A percentile compares a stretch with the other conserved stretches of the same genome.
phyloP scores from a whole-genome alignment of 2,888 invertebrate genomes.

The Metalampra italica region DNA sequence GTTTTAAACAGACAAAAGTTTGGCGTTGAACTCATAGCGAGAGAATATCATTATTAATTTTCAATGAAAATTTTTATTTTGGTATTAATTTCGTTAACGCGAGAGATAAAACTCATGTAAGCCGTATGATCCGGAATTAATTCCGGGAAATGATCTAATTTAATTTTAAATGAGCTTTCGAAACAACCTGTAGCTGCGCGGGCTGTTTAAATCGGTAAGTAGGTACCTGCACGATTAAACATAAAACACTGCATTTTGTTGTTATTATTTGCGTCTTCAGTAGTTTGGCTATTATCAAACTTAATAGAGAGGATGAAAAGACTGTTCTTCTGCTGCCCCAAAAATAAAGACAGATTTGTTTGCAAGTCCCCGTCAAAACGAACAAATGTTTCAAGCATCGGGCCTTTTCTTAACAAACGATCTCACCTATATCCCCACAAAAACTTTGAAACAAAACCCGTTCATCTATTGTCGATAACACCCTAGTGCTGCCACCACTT shows the following conservation, averaged over 20 bases:
- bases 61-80: conserved; percentile 2
- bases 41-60: too few relatives aligned
- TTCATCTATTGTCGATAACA: too few relatives aligned
- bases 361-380: too few relatives aligned
- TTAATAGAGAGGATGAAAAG: too few relatives aligned
- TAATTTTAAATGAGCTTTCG: not conserved
- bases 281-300: too few relatives aligned
- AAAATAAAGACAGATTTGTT: not conserved
- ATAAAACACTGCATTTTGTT: not conserved
- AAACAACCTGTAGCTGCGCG: not conserved
- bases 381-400: not conserved
- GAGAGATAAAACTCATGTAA: not conserved
- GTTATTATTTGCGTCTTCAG: too few relatives aligned
- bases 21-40: too few relatives aligned
- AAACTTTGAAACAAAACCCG: not conserved
- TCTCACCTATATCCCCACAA: not conserved
- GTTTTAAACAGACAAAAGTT: too few relatives aligned
- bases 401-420: not conserved
- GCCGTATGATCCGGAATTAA: conserved; percentile 3
- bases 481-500: too few relatives aligned
- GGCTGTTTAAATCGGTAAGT: not conserved
- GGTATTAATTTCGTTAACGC: conserved; percentile 5
- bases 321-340: not conserved
- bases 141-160: not conserved
- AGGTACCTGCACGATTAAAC: not conserved